Base-by-base conservation (phyloP, 2,113 vertebrate species). In the Silurus glanis region DNA sequence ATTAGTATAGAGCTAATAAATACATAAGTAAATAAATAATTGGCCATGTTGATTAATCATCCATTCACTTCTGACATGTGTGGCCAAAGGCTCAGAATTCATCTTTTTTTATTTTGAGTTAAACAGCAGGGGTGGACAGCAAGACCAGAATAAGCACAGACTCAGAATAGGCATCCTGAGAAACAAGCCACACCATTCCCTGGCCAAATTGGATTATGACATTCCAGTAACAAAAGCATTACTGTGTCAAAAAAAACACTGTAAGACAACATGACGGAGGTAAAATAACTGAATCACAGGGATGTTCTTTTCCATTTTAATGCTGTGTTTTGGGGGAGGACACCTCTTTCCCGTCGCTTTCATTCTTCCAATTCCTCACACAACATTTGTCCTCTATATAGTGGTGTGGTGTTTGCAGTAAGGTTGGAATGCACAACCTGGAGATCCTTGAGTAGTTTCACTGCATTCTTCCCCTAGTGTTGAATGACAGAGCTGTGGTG, bases 351-450 rank as follows among this genome's bases (percentile, higher is more conserved):
- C 14, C 69, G 75, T 81, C 9, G 80, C 66, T 61, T 69, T 81
- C 62, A 58, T 59, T 81, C 66, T 25, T 82, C 67, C 67, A 76
- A 74, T 90, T 92, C 92, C 93, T 94, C 93, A 91, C 89, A 85
- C 78, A 86, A 89, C 91, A 90, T 94, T 94, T 92, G 93, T 94
- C 90, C 92, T 92, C 88, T 90, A 88, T 88, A 88, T 89, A 91
- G 88, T 87, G 88, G 85, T 90, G 85, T 84, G 87, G 88, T 95
- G 94, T 95, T 95, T 95, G 94, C 92, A 92, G 93, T 94, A 92
- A 93, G 56, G 56, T 86, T 91, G 92, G 92, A 94, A 94, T 91
- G 89, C 90, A 90, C 21, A 47, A 69, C 55, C 59, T 88, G 81
- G 85, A 88, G 93, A 94, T 93, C 93, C 93, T 91, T 94, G 90